These are phyloP conservation scores for Didymodactylos carnosus DNA, from an alignment of 2,888 invertebrate genomes.

Conservation along the genomic window DNA sequence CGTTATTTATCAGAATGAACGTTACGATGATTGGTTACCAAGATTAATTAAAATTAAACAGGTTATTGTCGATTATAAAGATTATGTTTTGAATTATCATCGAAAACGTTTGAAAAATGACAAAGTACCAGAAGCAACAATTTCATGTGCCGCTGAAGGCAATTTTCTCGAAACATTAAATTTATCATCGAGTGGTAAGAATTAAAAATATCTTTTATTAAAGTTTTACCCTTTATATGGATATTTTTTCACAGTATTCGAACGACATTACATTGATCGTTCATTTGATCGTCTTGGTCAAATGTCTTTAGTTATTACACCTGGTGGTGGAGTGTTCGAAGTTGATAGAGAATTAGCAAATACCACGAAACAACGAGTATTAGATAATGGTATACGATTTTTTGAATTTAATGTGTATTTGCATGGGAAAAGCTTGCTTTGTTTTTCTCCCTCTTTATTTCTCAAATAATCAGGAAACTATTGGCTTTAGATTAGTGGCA, in stretches of 20 bases:
- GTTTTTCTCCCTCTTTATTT: too few species aligned
- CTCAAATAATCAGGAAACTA: too few species aligned
- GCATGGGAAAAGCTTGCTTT: too few species aligned
- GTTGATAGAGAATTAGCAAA: constrained; percentile 88
- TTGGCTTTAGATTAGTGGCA: too few species aligned
- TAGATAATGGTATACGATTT: constrained; percentile 82
- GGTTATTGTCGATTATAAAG: constrained; percentile 70
- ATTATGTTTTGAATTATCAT: constrained; percentile 68
- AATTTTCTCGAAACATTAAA: constrained; percentile 97
- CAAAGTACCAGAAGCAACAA: constrained; percentile 22
- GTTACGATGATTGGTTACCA: constrained; percentile 87
- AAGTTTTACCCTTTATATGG: constrained; percentile 2
- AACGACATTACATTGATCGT: constrained; percentile 85
- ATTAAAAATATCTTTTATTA: neutral
- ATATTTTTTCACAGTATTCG: constrained; percentile 53
- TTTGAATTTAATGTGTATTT: neutral
- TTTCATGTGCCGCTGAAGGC: constrained; percentile 51
- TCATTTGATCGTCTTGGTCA: constrained; percentile 96
- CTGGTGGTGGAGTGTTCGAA: constrained; percentile 93
- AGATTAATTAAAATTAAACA: constrained; percentile 64
- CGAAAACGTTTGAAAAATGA: constrained; percentile 28
- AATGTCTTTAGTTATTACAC: constrained; percentile 85
- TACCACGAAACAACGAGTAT: constrained; percentile 90
- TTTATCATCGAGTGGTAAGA: constrained; percentile 60
- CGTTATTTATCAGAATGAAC: constrained; percentile 89